Evolutionary conservation across 2,113 vertebrate genomes (phyloP).

Genomic region (Hydrolagus affinis): DNA sequence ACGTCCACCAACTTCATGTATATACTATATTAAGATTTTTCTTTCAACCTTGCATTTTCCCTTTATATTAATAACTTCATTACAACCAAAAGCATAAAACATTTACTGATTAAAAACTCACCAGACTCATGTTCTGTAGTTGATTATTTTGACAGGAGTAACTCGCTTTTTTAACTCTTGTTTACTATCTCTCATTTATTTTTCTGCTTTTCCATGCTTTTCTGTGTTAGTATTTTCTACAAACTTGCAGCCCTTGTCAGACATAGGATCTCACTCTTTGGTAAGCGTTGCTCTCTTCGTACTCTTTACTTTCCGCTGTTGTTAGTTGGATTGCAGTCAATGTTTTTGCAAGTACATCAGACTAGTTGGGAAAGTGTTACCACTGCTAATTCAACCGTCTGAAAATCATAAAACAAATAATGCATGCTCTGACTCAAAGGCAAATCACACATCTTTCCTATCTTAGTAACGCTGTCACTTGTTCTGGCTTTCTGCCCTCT

Average conservation of each 20-base stretch:
- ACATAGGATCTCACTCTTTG: slow-evolving; percentile 98
- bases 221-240: slow-evolving; percentile 83
- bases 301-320: neutral
- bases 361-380: no score
- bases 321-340: no score
- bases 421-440: no score
- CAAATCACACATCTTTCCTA: no score
- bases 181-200: slow-evolving; percentile 42
- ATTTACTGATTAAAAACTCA: neutral
- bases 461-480: no score
- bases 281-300: slow-evolving; percentile 58
- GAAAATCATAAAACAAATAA: no score
- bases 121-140: neutral
- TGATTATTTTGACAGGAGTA: neutral
- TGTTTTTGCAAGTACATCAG: neutral
- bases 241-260: slow-evolving; percentile 98
- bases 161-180: slow-evolving; percentile 22
- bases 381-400: no score
- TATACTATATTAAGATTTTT: neutral
- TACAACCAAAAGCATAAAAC: no score
- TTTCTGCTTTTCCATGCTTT: slow-evolving; percentile 50
- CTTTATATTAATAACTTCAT: neutral
- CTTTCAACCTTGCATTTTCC: neutral
- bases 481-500: no score
- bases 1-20: neutral